Evolutionary conservation across 2,113 vertebrate species (phyloP).

Genomic region (Pygathrix nemaeus): DNA sequence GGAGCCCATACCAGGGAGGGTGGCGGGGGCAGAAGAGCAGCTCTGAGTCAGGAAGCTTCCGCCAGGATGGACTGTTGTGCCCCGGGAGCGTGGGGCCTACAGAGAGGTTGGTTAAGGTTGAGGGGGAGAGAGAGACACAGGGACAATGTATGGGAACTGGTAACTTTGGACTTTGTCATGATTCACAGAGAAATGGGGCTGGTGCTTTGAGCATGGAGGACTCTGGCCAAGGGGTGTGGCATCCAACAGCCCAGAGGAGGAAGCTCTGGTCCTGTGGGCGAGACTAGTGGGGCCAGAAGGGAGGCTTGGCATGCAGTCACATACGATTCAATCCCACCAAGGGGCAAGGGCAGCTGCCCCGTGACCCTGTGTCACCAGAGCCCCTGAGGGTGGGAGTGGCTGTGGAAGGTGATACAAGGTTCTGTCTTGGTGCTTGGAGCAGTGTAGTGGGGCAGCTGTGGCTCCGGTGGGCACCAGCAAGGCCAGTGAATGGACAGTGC

Average conservation of each 20-base stretch:
- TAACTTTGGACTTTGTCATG: not conserved
- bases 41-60: not conserved
- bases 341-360: not conserved
- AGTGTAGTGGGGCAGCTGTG: not conserved
- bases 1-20: accelerated
- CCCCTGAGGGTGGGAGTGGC: not conserved
- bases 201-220: not conserved
- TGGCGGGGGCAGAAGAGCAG: not conserved
- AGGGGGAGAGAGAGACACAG: accelerated
- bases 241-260: not conserved
- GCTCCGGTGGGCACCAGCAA: not conserved
- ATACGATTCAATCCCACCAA: not conserved
- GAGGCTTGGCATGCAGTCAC: not conserved
- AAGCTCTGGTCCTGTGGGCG: not conserved
- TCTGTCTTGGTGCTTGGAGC: not conserved
- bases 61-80: accelerated
- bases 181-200: not conserved
- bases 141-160: accelerated
- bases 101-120: not conserved
- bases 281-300: not conserved
- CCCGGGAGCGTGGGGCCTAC: accelerated
- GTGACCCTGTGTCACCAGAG: not conserved
- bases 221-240: accelerated
- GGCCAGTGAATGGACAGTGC: not conserved
- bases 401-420: accelerated